Conservation (phyloP, 1,140 invertebrate species). For the Scaptomyza hsui region DNA sequence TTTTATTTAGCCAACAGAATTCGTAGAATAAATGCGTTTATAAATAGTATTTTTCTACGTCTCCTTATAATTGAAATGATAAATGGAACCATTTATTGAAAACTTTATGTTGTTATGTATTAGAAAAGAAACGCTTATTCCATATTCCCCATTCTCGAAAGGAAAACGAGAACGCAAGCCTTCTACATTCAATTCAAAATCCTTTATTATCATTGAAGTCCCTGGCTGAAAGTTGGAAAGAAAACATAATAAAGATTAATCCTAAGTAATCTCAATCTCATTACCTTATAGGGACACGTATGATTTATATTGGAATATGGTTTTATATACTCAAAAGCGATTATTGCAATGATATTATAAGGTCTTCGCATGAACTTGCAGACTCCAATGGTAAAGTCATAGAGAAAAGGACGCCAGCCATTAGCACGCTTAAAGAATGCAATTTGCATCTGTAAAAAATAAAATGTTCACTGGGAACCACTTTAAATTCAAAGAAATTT, state of each 20-base stretch:
- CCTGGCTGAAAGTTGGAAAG: background rate
- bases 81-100: background rate
- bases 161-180: slow-evolving; percentile 24
- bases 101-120: background rate
- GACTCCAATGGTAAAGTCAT: background rate
- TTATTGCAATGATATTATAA: background rate
- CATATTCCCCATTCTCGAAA: slow-evolving; percentile 42
- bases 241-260: background rate
- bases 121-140: background rate
- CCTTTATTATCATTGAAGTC: background rate
- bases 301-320: slow-evolving; percentile 11
- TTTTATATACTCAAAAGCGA: background rate
- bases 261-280: background rate
- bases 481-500: background rate
- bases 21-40: no score
- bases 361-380: background rate
- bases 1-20: slow-evolving; percentile 3
- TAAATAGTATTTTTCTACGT: background rate
- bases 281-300: slow-evolving; percentile 30
- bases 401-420: slow-evolving; percentile 34
- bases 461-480: no score
- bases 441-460: slow-evolving; percentile 6
- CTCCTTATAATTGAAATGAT: slow-evolving; percentile 12
- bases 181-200: slow-evolving; percentile 25
- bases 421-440: slow-evolving; percentile 17